Evolutionary conservation across 1,140 invertebrate genomes (phyloP).

Genomic region (Ladona fulva): DNA sequence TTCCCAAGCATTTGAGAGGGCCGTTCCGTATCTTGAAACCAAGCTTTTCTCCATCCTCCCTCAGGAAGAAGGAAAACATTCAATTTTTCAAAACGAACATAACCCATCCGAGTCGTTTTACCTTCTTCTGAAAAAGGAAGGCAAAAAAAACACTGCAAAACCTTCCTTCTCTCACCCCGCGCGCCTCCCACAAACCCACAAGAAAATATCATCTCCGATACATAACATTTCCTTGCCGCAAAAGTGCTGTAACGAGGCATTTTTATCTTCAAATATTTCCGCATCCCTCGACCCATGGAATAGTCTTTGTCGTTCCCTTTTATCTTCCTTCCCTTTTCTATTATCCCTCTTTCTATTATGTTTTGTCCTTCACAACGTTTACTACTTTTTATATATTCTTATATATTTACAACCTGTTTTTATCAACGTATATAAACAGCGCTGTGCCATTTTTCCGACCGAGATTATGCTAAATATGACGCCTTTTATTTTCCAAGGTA

Average conservation of each 20-base stretch:
- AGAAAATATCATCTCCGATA: constrained; percentile 1
- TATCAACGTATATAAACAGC: no score
- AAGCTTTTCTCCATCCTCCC: background rate
- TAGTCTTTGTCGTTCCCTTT: background rate
- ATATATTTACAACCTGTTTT: no score
- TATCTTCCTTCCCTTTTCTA: background rate
- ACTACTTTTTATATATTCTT: no score
- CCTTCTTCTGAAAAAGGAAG: background rate
- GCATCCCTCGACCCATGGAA: background rate
- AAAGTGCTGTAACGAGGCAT: background rate
- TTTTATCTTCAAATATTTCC: constrained; percentile 8
- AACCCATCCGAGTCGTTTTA: background rate
- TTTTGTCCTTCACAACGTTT: no score
- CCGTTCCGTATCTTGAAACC: background rate
- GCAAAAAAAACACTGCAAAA: background rate
- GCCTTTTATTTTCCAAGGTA: no score
- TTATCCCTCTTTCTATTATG: no score
- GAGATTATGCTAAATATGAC: no score
- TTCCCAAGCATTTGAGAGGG: no score
- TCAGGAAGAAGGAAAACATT: background rate
- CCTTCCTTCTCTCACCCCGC: background rate
- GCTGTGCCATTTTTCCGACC: no score
- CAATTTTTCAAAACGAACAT: background rate
- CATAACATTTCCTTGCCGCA: background rate
- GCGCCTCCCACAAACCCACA: background rate